Evolutionary conservation across 2,797 vertebrate species (phyloP), one percentile per base, ranked within the genome.

Genomic region (Myotis daubentonii): DNA sequence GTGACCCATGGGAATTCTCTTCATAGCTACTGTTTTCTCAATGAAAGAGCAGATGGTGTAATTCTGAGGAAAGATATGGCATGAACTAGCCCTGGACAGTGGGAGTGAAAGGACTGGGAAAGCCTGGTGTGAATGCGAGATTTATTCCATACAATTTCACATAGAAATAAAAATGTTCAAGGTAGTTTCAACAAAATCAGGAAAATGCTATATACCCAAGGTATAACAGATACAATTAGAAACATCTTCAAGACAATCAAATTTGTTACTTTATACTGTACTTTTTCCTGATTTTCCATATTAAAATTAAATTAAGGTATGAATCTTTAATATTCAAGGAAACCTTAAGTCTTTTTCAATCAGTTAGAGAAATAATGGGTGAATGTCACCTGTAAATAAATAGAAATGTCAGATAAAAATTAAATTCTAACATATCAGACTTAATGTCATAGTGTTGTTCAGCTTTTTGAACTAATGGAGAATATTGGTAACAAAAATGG

Each of bases 401-500:
- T 76, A 93, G 62, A 89, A 97, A 80, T 16, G 8, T 16, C 85
- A 82, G 53, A 17, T 76, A 71, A 93, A 97, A 97, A 87, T 44
- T 16, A 96, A 95, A 93, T 93, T 93, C 93, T 92, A 28, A 44
- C 0, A 96, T 22, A 88, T 96, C 51, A 83, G 30, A 93, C 60
- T 93, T 95, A 92, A 38, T n/a, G 6, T 47, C 30, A 20, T 81
- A 60, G 33, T 91, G 20, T 94, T 93, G 22, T 94, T 93, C 85
- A 33, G 30, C 33, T 95, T 97, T 74, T 82, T 96, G 93, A 96
- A 91, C 71, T 60, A 38, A 94, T 96, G 97, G 93, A 97, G 96
- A 95, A 92, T 65, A 22, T 55, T 6, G 0, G 20, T 90, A 96
- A 92, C 93, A 85, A 95, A 97, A 96, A 92, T 49, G 15, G 33